A percentile compares a stretch with the other conserved stretches of the same genome.
phyloP scores from a whole-genome alignment of 2,113 vertebrate genomes.

The Crotalus horridus region DNA sequence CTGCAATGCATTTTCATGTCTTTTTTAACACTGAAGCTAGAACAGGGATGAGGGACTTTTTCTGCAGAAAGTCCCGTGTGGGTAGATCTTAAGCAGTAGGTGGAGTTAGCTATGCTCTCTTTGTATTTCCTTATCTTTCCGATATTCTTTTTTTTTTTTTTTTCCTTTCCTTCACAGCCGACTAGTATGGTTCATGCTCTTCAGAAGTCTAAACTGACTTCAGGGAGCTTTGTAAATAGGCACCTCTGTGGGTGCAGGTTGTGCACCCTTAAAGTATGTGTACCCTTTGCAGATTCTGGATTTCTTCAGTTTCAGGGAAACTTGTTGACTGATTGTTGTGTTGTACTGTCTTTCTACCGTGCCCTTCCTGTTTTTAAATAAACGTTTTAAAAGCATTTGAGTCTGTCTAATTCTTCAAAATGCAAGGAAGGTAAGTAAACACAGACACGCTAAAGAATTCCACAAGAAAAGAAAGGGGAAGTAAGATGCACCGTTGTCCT shows the following conservation, averaged over 20 bases:
- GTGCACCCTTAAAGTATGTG: not conserved
- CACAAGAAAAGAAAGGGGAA: too few relatives aligned
- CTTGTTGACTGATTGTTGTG: not conserved
- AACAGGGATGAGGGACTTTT: not conserved
- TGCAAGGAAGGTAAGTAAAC: not conserved
- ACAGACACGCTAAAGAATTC: not conserved
- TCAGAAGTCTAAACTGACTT: not conserved
- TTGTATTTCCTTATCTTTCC: not conserved
- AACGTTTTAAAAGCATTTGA: not conserved
- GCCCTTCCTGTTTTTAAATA: not conserved
- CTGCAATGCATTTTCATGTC: not conserved
- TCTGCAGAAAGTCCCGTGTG: not conserved
- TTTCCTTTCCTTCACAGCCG: not conserved
- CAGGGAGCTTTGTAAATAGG: not conserved
- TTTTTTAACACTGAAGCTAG: not conserved
- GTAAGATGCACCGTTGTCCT: not conserved
- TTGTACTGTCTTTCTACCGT: not conserved
- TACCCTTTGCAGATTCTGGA: not conserved
- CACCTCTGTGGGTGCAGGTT: not conserved
- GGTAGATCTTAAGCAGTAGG: not conserved
- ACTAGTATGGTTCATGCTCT: too few relatives aligned
- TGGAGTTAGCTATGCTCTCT: not conserved
- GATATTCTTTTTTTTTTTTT: not conserved
- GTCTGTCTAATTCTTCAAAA: not conserved
- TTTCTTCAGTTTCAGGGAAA: not conserved